These are phyloP conservation scores for Anableps anableps DNA, from an alignment of 2,797 vertebrate genomes.

Conservation along the genomic window DNA sequence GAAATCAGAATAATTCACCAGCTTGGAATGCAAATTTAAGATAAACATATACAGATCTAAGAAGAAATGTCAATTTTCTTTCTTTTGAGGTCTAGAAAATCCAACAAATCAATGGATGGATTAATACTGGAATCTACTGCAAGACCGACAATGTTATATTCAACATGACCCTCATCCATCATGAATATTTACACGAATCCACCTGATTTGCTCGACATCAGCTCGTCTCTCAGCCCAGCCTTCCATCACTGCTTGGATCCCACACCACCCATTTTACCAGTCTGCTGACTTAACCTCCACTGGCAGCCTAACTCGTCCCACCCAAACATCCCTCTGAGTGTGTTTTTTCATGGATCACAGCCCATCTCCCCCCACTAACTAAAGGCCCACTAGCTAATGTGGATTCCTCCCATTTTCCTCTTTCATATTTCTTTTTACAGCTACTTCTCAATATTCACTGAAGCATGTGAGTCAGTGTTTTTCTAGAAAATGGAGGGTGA, in stretches of 20 bases:
- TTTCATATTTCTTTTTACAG: slow-evolving; percentile 17
- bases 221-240: slow-evolving; percentile 5
- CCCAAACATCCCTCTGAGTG: slow-evolving; percentile 20
- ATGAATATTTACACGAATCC: slow-evolving; percentile 16
- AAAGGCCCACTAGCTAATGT: slow-evolving; percentile 40
- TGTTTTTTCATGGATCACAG: slow-evolving; percentile 39
- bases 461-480: slow-evolving; percentile 49
- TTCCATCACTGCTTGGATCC: slow-evolving; percentile 14
- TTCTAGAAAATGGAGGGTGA: slow-evolving; percentile 51
- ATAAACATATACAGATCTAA: background rate
- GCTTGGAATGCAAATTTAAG: background rate
- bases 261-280: slow-evolving; percentile 20
- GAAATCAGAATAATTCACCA: background rate
- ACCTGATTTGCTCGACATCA: slow-evolving; percentile 8
- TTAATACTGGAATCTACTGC: background rate
- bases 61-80: background rate
- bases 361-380: slow-evolving; percentile 3
- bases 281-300: slow-evolving; percentile 43
- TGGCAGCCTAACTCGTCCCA: slow-evolving; percentile 37
- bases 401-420: slow-evolving; percentile 25
- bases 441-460: slow-evolving; percentile 39
- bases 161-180: slow-evolving; percentile 28
- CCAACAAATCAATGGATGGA: background rate
- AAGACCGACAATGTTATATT: slow-evolving; percentile 3
- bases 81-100: background rate